Conservation (phyloP, 92 coral and sea anemone genomes). For the Heteractis magnifica region DNA sequence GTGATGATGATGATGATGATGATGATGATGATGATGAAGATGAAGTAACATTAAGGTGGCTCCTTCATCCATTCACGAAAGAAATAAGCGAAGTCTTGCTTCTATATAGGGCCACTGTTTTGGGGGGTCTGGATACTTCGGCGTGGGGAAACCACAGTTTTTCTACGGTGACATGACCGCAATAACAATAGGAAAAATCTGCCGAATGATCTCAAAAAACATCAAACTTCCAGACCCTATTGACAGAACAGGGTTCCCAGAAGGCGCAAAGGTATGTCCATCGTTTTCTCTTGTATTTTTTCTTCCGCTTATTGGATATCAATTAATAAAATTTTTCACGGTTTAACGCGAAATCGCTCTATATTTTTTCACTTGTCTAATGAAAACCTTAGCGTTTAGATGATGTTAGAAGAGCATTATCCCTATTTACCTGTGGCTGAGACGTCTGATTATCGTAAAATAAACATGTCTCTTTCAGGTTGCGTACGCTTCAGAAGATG, state of each 20-base stretch:
- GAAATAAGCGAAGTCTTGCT: neutral
- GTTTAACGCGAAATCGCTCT: too few relatives aligned
- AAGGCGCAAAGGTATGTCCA: slow-evolving; percentile 70
- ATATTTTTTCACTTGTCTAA: too few relatives aligned
- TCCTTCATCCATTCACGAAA: too few relatives aligned
- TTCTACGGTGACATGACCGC: slow-evolving; percentile 81
- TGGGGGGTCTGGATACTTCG: slow-evolving; percentile 87
- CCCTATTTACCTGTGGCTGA: too few relatives aligned
- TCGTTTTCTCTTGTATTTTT: neutral
- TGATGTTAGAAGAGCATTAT: too few relatives aligned
- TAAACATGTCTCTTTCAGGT: slow-evolving; percentile 40
- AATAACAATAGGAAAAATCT: slow-evolving; percentile 81
- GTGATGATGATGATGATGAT: too few relatives aligned
- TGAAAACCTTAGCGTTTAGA: too few relatives aligned
- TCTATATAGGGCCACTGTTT: slow-evolving; percentile 85
- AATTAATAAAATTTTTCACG: too few relatives aligned
- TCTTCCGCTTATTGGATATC: neutral
- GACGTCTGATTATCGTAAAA: too few relatives aligned
- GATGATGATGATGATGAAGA: too few relatives aligned
- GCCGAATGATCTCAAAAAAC: slow-evolving; percentile 67
- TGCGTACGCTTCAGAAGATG: slow-evolving; percentile 63
- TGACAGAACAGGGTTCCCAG: slow-evolving; percentile 84
- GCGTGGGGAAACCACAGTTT: slow-evolving; percentile 83
- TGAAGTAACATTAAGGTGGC: too few relatives aligned
- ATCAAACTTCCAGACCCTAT: slow-evolving; percentile 90